Evolutionary conservation across 2,113 vertebrate species (phyloP).

Genomic region (Glaucidium brasilianum): DNA sequence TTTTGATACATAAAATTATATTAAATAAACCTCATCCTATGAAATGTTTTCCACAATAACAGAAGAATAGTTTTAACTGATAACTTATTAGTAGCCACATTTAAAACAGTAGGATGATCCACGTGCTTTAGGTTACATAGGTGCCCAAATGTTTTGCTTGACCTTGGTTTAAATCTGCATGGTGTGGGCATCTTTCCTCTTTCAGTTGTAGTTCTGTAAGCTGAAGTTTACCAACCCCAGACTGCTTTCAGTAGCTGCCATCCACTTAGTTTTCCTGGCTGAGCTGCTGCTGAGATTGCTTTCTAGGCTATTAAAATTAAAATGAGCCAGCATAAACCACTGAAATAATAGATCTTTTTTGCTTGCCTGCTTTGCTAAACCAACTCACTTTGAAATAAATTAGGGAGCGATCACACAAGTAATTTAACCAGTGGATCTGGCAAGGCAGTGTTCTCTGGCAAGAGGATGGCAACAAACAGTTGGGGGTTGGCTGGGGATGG

Average conservation of each 20-base stretch:
- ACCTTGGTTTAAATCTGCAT: background rate
- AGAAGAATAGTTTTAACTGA: background rate
- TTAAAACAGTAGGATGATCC: background rate
- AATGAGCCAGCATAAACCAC: constrained; percentile 35
- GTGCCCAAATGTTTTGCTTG: background rate
- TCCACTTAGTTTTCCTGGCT: constrained; percentile 17
- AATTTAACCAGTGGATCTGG: constrained; percentile 51
- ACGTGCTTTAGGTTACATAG: background rate
- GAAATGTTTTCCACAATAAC: background rate
- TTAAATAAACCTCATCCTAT: background rate
- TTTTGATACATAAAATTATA: background rate
- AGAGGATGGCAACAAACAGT: constrained; percentile 52
- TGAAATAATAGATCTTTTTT: constrained; percentile 43
- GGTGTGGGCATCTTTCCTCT: background rate
- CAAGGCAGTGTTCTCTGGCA: constrained; percentile 30
- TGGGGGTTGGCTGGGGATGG: constrained; percentile 28
- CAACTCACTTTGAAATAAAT: constrained; percentile 44
- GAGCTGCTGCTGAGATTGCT: constrained; percentile 18
- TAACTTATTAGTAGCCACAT: background rate
- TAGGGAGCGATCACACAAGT: constrained; percentile 25
- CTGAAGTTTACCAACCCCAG: background rate
- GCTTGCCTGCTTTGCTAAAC: constrained; percentile 25
- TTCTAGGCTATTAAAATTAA: constrained; percentile 51
- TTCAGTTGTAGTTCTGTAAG: background rate
- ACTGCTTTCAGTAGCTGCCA: constrained; percentile 4